Base-by-base conservation (phyloP, 2,797 vertebrate genomes). In the Lophura swinhoii region DNA sequence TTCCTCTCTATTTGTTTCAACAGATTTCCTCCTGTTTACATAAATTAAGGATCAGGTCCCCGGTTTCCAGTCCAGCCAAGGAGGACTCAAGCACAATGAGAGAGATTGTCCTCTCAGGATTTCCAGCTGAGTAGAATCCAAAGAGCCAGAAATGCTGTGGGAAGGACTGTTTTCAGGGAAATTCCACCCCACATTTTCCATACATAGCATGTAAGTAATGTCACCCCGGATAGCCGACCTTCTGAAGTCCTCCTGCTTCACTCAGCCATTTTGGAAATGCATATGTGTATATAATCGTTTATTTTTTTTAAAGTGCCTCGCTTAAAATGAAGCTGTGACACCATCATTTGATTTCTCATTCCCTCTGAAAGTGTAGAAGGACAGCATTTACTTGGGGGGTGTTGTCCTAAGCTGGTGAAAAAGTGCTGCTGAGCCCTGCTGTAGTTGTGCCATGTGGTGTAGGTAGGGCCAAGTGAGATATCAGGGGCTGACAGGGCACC, bases 161-260 rank as follows among this genome's bases (percentile, higher is more conserved):
- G 71, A 95, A 95, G 41, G 58, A 73, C 59, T 79, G 77, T 91
- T 96, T 94, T 56, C 76, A 91, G 64, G 84, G 94, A 93, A 96
- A 96, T 96, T 94, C 91, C 91, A 92, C 10, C 33, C 60, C 64
- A n/a, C 62, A 78, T 59, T 96, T 95, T 95, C 92, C 87, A 33
- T 91, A 88, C 1, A 0, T 86, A 87, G 84, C 58, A 79, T 74
- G 17, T 62, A 93, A 86, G 70, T 88, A 88, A 88, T 91, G 83
- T 88, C 87, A 92, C 58, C 33, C 29, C 33, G 68, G 70, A 88
- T 58, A 82, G 53, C n/a, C 90, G 93, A 87, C 31, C 51, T 74
- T 44, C 66, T 64, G 85, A 86, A 94, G 84, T 73, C 82, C 77
- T 77, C 41, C 64, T 91, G 58, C 62, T 91, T 33, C 68, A 62